Evolutionary conservation across 2,797 vertebrate species (phyloP).

Genomic region (Acridotheres tristis): DNA sequence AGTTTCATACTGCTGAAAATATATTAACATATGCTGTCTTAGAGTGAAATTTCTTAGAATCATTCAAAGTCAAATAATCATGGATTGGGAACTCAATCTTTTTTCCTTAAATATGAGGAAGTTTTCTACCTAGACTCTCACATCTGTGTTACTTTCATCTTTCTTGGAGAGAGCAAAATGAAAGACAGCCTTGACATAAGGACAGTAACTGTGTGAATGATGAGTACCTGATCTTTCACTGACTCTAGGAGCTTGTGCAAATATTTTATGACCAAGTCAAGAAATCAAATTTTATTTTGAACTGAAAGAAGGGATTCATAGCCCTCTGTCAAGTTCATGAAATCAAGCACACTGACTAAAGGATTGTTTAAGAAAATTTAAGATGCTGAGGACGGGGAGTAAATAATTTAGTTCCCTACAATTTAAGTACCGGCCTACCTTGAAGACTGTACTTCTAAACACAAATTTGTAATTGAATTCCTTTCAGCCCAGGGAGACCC

Average conservation of each 20-base stretch:
- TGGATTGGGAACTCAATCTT: background rate
- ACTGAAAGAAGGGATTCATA: background rate
- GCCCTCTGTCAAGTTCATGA: background rate
- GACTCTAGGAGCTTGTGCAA: background rate
- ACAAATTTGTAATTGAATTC: background rate
- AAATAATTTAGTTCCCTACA: background rate
- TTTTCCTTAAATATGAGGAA: background rate
- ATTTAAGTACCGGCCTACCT: background rate
- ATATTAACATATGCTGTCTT: background rate
- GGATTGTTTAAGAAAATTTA: background rate
- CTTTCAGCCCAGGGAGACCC: background rate
- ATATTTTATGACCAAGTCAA: background rate
- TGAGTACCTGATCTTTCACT: background rate
- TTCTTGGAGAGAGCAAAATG: background rate
- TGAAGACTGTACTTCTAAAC: background rate
- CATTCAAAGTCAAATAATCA: background rate
- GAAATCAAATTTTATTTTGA: background rate
- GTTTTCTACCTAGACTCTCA: background rate
- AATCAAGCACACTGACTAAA: background rate
- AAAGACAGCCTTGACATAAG: background rate
- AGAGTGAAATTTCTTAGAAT: background rate
- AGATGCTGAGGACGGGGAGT: background rate
- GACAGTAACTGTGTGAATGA: background rate
- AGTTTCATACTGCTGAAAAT: background rate
- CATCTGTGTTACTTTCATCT: background rate